Evolutionary conservation across 2,797 vertebrate genomes (phyloP), one percentile per base, ranked within the genome.

Genomic region (Cetoscarus ocellatus): DNA sequence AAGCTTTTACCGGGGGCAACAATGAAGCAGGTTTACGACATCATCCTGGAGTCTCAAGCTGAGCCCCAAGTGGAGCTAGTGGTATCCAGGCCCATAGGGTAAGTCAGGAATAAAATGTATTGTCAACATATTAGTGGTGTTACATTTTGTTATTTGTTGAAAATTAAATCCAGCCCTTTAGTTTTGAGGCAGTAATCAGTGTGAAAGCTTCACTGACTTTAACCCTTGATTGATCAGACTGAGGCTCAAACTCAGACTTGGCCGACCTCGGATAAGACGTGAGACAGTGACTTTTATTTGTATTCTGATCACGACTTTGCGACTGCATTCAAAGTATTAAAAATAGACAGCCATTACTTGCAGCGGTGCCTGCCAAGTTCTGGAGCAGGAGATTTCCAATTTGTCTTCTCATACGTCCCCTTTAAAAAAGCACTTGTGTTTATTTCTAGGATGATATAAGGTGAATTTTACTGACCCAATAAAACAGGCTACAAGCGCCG

Each of bases 1-100:
- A 99, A 98, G 95, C 94, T 97, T 76, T 95, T 99, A 87, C 97
- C 97, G 45, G 97, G 98, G 84, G 97, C 98, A 86, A 99, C 98
- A 82, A 98, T 98, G 94, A 98, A 99, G 95, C 98, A 99, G 94
- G 98, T 99, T 95, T 99, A 99, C 95, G 98, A 99, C 93, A 99
- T 99, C 92, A 97, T 99, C 93, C 95, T 99, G 94, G 96, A 99
- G 92, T 99, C 98, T 82, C 99, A 99, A 94, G 94, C 96, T 69
- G 96, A 99, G 91, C 96, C 97, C 91, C 97, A 99, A 94, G 98
- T 99, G 90, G 97, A 99, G 95, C 96, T 99, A 92, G 95, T 99
- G 91, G 98, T 99, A 93, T 99, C 98, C 90, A 96, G 98, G 84
- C 97, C 98, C 86, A 99, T 99, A 93, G 97, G 98, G 98, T 99